These are phyloP conservation scores for Lytechinus pictus DNA, from an alignment of 35 echinoderm and acorn worm genomes.

Conservation along the genomic window DNA sequence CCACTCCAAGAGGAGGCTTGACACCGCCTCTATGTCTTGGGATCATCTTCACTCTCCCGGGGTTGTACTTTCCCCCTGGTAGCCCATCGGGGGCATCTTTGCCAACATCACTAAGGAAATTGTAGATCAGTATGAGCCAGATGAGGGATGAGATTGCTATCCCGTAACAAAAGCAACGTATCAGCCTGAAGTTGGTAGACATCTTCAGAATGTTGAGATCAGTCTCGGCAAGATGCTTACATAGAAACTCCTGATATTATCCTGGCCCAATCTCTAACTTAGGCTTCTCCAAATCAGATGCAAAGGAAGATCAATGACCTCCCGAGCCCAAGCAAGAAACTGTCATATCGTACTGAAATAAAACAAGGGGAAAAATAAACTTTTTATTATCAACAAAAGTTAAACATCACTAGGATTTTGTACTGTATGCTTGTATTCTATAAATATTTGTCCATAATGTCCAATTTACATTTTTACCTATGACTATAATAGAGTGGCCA, in stretches of 20 bases:
- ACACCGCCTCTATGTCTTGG: not conserved
- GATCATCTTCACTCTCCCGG: constrained; percentile 25
- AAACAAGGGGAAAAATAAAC: too few relatives aligned
- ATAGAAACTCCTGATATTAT: not conserved
- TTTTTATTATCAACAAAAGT: too few relatives aligned
- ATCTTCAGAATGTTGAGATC: not conserved
- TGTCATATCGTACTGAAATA: not conserved
- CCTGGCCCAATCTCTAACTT: too few relatives aligned
- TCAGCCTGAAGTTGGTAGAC: constrained; percentile 1
- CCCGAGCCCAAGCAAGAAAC: not conserved
- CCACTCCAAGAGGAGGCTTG: not conserved
- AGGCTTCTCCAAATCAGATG: not conserved
- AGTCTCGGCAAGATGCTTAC: not conserved
- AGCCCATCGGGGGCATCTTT: constrained; percentile 1
- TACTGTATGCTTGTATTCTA: too few relatives aligned
- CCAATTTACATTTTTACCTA: too few relatives aligned
- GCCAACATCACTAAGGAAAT: constrained; percentile 57
- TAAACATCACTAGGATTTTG: too few relatives aligned
- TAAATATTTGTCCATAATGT: too few relatives aligned
- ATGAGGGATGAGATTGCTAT: constrained; percentile 53
- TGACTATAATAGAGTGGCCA: too few relatives aligned
- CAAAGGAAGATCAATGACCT: not conserved
- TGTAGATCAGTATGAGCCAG: constrained; percentile 61
- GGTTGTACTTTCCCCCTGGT: not conserved
- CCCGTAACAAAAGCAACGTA: constrained; percentile 68